Base-by-base conservation (phyloP, 2,113 vertebrate species). In the Cairina moschata region DNA sequence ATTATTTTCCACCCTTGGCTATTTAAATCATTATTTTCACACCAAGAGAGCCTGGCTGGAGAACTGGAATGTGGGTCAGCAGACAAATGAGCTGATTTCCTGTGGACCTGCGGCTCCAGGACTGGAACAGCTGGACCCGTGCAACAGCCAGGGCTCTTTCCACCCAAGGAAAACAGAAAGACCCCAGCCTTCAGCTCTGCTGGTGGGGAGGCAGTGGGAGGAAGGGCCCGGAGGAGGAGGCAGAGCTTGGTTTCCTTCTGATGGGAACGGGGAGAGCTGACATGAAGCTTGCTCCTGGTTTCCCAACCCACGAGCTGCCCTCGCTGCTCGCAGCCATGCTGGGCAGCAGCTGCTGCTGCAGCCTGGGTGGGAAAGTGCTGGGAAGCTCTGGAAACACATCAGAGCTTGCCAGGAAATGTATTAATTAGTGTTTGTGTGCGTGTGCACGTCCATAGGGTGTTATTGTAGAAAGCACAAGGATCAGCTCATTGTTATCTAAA, bases 21-120 rank as follows among this genome's bases (percentile, higher is more conserved):
- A 83, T 86, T 80, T 36, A 86, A 94, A 66, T 95, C 74, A 80
- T 71, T 34, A 25, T 96, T 95, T 97, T 95, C 78, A 85, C 91
- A 96, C 94, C 2, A 4, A 44, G 74, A 68, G 66, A 82, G 17
- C 12, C 4, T 44, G 85, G 55, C 69, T 95, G 79, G 42, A 71
- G 56, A 11, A 21, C 29, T 25, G 48, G 15, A 60, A 77, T 79
- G 81, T 81, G 59, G 40, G 48, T 62, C 84, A 95, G 44, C 48
- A 74, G 59, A 84, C 60, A 34, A 77, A 88, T 44, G 86, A 84
- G 69, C 66, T 44, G 83, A 78, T 96, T 96, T 96, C 90, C 92
- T 82, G 42, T 44, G 79, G 88, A 80, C 83, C 66, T 95, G 80
- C 5, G 0, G 69, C 75, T 92, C 77, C 71, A 60, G 58, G 76